Percentiles rank a stretch among this genome's conserved stretches.
Evolutionary conservation across 2,888 invertebrate species (phyloP).

Genomic region (Lamproptera curius): DNA sequence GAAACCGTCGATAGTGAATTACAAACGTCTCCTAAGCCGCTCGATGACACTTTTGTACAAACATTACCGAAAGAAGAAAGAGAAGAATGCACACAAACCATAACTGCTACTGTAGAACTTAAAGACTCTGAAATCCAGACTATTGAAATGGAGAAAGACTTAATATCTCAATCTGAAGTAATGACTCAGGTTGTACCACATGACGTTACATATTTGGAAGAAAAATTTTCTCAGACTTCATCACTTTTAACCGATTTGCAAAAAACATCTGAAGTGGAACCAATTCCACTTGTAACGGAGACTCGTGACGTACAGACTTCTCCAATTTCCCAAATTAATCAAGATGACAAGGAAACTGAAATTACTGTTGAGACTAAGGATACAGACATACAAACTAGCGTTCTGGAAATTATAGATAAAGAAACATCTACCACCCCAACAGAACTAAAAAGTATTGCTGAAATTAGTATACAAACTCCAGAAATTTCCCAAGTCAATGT

Average conservation of each 20-base stretch:
- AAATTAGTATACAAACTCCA: constrained; percentile 60
- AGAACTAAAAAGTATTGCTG: constrained; percentile 44
- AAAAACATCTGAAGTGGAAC: constrained; percentile 32
- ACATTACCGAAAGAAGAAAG: constrained; percentile 76
- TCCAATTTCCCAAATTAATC: constrained; percentile 51
- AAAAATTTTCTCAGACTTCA: constrained; percentile 73
- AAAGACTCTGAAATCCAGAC: constrained; percentile 65
- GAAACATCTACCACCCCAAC: constrained; percentile 61
- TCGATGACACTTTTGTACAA: constrained; percentile 77
- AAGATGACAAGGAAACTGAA: constrained; percentile 62
- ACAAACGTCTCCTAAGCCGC: constrained; percentile 75
- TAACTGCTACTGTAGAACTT: constrained; percentile 56
- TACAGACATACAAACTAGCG: constrained; percentile 56
- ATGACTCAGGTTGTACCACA: constrained; percentile 73
- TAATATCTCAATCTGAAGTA: constrained; percentile 65
- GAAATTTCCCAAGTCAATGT: constrained; percentile 53
- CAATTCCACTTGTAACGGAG: constrained; percentile 41
- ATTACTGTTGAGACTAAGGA: constrained; percentile 56
- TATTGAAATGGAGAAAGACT: constrained; percentile 54
- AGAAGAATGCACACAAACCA: constrained; percentile 62
- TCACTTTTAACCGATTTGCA: constrained; percentile 35
- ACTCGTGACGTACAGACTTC: constrained; percentile 76
- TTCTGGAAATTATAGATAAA: constrained; percentile 49
- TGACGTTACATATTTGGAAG: constrained; percentile 54
- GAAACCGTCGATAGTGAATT: constrained; percentile 59